Evolutionary conservation across 2,888 invertebrate genomes (phyloP), one percentile per base, ranked within the genome.

Genomic region (Aradus depressus): DNA sequence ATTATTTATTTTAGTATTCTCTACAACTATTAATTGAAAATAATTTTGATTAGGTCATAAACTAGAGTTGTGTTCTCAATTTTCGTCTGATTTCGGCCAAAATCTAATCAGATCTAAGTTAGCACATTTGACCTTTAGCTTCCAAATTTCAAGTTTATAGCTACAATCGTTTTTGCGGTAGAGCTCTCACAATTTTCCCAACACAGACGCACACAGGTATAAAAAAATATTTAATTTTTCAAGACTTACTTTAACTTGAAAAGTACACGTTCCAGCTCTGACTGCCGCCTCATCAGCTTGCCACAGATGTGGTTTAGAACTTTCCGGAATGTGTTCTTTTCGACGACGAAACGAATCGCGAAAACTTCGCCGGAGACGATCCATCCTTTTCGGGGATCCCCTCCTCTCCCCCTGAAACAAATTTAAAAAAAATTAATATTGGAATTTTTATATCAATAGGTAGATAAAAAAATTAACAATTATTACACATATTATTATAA

Each of bases 251-350:
- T 97, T 95, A 62, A 98, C 97, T 60, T 88, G 84, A 74, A 98
- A 98, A 64, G 86, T 88, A 74, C 98, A 99, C 12, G 92, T 92
- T 57, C 95, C 95, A 50, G 88, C 85, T 39, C 96, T 76, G 22
- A 98, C 98, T 44, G 93, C 90, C 50, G 85, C 82, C 69, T 98
- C 98, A 71, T 99, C 98, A 34, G 93, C 87, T 68, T 93, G 92
- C 96, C 96, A 97, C 67, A 92, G 92, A 70, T 95, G 95, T 26
- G 95, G 95, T 67, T 93, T 92, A 55, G 89, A 90, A 57, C 90
- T 88, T 72, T 93, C 95, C 4, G 90, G 87, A 49, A 86, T 80
- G 55, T 75, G 78, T 65, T 84, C 84, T 77, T 92, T 93, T 70
- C 92, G 85, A 57, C 86, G 77, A 50, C 96, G 84, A 73, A 93